Percentiles rank a stretch among this genome's conserved stretches.
Evolutionary conservation across 2,797 vertebrate species (phyloP).

Genomic region (Discoglossus pictus): DNA sequence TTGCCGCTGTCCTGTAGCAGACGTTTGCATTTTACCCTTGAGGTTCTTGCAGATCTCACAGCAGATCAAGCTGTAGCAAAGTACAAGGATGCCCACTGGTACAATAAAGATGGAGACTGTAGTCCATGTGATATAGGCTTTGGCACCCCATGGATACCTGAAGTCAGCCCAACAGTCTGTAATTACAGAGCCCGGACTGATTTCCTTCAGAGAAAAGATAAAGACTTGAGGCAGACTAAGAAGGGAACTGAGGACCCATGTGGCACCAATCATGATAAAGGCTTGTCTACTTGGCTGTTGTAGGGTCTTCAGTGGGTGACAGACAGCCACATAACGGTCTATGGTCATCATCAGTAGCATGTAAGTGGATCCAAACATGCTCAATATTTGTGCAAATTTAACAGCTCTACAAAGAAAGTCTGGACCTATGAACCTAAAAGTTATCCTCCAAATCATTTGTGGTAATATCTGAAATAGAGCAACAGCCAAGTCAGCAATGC

Average conservation of each 20-base stretch:
- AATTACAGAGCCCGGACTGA: slow-evolving; percentile 77
- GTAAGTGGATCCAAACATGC: slow-evolving; percentile 97
- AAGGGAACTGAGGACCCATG: slow-evolving; percentile 83
- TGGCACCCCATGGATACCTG: slow-evolving; percentile 77
- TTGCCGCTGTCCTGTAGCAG: slow-evolving; percentile 9
- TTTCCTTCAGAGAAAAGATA: slow-evolving; percentile 88
- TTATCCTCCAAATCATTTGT: slow-evolving; percentile 94
- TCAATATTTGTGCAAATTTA: slow-evolving; percentile 95
- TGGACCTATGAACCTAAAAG: slow-evolving; percentile 86
- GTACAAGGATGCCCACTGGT: slow-evolving; percentile 74
- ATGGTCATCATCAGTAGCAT: slow-evolving; percentile 94
- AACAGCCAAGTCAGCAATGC: slow-evolving; percentile 84
- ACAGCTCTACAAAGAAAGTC: slow-evolving; percentile 84
- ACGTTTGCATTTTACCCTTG: slow-evolving; percentile 73
- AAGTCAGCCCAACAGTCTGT: slow-evolving; percentile 92
- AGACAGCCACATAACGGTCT: slow-evolving; percentile 93
- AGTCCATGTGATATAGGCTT: slow-evolving; percentile 89
- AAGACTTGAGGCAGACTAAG: slow-evolving; percentile 90
- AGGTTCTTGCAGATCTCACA: slow-evolving; percentile 85
- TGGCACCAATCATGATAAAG: slow-evolving; percentile 77
- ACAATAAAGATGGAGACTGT: slow-evolving; percentile 82
- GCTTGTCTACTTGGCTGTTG: slow-evolving; percentile 79
- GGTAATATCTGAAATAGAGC: slow-evolving; percentile 91
- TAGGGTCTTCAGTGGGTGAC: slow-evolving; percentile 87
- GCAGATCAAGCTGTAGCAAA: slow-evolving; percentile 88